phyloP scores from a whole-genome alignment of 2,888 invertebrate genomes.

The Mesopsocus fuscifrons region DNA sequence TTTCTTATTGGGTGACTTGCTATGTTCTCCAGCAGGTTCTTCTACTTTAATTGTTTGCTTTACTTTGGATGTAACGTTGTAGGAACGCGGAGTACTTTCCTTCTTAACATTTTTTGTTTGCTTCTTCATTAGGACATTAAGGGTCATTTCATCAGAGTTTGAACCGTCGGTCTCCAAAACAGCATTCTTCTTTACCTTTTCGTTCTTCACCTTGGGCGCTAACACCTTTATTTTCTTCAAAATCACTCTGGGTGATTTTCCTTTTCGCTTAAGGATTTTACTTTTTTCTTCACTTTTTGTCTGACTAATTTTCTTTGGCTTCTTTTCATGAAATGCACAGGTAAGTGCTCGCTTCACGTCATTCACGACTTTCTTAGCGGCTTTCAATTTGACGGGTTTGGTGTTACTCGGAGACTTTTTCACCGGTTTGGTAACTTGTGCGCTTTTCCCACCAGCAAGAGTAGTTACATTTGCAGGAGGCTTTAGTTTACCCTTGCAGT shows the following conservation, averaged over 20 bases:
- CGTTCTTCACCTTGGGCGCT: slow-evolving; percentile 12
- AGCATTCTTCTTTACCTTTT: not conserved
- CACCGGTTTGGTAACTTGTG: not conserved
- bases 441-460: not conserved
- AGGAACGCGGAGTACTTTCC: slow-evolving; percentile 9
- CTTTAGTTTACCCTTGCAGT: not conserved
- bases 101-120: not conserved
- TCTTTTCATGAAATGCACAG: not conserved
- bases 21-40: not conserved
- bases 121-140: slow-evolving; percentile 13
- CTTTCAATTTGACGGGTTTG: slow-evolving; percentile 9
- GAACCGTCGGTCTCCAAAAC: slow-evolving; percentile 13
- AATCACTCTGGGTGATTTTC: slow-evolving; percentile 12
- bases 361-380: slow-evolving; percentile 4
- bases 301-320: slow-evolving; percentile 10
- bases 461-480: not conserved
- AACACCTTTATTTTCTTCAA: slow-evolving; percentile 13
- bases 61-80: slow-evolving; percentile 10
- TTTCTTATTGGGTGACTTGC: not conserved
- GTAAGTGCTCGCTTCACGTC: not conserved
- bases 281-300: not conserved
- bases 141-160: slow-evolving; percentile 18
- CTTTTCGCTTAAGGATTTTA: slow-evolving; percentile 10
- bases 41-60: slow-evolving; percentile 9
- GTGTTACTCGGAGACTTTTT: not conserved